A percentile compares a stretch with the other conserved stretches of the same genome.
Conservation (phyloP, 2,888 invertebrate species). For the Itoplectis maculator region DNA sequence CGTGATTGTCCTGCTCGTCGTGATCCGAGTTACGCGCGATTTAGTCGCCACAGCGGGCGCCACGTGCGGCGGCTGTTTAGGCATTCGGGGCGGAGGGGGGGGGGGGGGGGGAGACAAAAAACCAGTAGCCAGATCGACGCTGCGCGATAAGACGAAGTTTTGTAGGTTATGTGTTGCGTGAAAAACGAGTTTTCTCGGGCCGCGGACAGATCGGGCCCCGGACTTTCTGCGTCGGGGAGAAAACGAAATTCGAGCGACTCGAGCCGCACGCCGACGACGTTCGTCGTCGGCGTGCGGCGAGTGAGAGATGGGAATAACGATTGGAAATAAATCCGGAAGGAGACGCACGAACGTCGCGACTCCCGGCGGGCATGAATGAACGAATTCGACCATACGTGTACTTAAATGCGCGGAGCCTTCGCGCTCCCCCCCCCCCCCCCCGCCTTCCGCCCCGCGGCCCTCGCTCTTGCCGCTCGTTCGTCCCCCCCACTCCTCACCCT, state of each 20-base stretch:
- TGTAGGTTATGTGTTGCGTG: neutral
- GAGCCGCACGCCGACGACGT: neutral
- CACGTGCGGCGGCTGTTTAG: neutral
- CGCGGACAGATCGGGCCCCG: neutral
- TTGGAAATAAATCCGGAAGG: slow-evolving; percentile 77
- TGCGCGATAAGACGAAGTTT: neutral
- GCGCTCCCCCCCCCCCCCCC: slow-evolving; percentile 10
- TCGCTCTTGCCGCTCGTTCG: slow-evolving; percentile 23
- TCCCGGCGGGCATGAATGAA: slow-evolving; percentile 74
- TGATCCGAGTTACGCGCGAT: too few relatives aligned
- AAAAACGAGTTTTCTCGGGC: neutral
- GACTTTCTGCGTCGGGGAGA: neutral
- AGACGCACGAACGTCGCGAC: slow-evolving; percentile 79
- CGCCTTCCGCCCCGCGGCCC: too few relatives aligned
- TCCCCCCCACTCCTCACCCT: too few relatives aligned
- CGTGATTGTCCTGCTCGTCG: too few relatives aligned
- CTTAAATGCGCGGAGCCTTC: slow-evolving; percentile 56
- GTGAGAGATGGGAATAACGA: slow-evolving; percentile 49
- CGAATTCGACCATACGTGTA: slow-evolving; percentile 49
- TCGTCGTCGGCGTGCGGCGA: neutral
- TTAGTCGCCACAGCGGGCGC: too few relatives aligned
- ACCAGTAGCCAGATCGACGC: neutral
- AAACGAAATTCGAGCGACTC: too few relatives aligned
- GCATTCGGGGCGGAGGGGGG: too few relatives aligned
- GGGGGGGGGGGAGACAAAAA: too few relatives aligned